Base-by-base conservation (phyloP, 1,140 invertebrate genomes). In the Brachionus paranguensis region DNA sequence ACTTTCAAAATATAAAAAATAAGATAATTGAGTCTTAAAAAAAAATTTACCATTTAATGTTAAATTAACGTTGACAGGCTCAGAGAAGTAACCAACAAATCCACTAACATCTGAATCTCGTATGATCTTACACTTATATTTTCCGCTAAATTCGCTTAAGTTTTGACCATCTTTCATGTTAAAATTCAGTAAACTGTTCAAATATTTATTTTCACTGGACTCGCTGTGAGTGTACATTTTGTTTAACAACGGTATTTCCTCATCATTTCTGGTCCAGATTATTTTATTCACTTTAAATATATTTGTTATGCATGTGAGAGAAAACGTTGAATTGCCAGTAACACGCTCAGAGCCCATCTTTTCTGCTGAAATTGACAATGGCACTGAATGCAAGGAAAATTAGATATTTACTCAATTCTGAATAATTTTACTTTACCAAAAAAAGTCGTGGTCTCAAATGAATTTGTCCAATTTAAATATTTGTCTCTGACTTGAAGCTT, bases 401-500 rank as follows among this genome's bases (percentile, higher is more conserved):
- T 11, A 10, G 3, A n/a, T 50, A 7, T 20, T 47, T 50, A 7
- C 2, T 12, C 14, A 10, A 53, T 45, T 27, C 6, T 20, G 43
- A 33, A 43, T 47, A 14, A 60, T 41, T 8, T 45, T 41, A 6
- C 29, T 12, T 60, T 68, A 81, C 78, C 20, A 27, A 43, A 43
- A n/a, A 81, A 41, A n/a, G 53, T 37, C 2, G 11, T 37, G 11
- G 78, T 64, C 37, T 81, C 53, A 33, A 37, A 60, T 37, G 53
- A 11, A 45, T 81, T 45, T 33, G 78, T 81, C 78, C 78, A 81
- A 27, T 64, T 64, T 10, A 81, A 68, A 64, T 64, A 43, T 64
- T 81, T 68, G n/a, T 81, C 78, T 47, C 43, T 81, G 2, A 81
- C 5, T 68, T 60, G 64, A 68, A 81, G 14, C 41, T 81, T 81